Conservation (phyloP, 2,797 vertebrate species). For the Tokudaia muenninki region DNA sequence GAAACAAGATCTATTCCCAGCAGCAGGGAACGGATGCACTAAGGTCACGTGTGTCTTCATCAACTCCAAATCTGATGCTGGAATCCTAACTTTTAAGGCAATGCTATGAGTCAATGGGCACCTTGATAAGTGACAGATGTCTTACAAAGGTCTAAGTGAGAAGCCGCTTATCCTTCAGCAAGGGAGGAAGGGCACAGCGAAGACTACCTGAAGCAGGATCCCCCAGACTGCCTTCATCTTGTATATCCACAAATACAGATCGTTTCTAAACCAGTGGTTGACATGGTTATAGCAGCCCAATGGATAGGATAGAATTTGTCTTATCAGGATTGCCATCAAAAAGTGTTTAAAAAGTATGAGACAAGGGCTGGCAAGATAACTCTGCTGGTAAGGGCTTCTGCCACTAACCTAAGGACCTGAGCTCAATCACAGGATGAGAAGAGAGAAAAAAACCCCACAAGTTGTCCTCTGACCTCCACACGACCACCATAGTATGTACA, state of each 20-base stretch:
- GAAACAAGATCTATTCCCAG: background rate
- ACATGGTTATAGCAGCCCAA: background rate
- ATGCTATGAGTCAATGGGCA: background rate
- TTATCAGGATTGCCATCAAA: background rate
- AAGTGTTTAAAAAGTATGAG: background rate
- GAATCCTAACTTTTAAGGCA: background rate
- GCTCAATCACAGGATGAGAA: background rate
- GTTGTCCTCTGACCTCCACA: background rate
- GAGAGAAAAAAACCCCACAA: background rate
- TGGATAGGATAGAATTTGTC: background rate
- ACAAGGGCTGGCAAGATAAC: background rate
- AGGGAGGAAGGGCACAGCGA: background rate
- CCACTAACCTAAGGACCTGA: background rate
- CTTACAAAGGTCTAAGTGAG: background rate
- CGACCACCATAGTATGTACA: rapidly evolving
- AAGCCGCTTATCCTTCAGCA: background rate
- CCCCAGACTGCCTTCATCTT: background rate
- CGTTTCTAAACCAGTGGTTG: background rate
- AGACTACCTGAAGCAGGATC: background rate
- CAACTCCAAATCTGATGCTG: no score
- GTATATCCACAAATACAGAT: background rate
- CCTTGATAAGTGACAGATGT: background rate
- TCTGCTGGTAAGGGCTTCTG: no score
- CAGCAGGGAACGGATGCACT: background rate
- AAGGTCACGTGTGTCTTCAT: background rate